Percentiles rank a stretch among this genome's conserved stretches.
phyloP scores from a whole-genome alignment of 2,888 invertebrate species.

The Ophioninae sp. region DNA sequence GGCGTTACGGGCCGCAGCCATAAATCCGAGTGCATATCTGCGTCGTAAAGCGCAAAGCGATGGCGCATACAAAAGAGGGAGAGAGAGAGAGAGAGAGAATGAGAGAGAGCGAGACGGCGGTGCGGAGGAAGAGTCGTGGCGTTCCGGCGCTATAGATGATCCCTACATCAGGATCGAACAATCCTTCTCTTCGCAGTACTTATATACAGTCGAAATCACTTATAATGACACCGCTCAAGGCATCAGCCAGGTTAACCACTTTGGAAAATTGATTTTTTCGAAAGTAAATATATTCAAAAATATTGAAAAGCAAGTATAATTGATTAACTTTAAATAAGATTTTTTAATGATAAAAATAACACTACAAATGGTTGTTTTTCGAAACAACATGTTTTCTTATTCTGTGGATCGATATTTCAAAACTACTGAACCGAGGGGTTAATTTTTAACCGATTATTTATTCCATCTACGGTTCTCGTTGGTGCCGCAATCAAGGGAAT shows the following conservation, averaged over 20 bases:
- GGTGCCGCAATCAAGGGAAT: too few relatives aligned
- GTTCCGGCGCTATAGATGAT: conserved; percentile 34
- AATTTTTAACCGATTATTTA: too few relatives aligned
- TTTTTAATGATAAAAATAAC: too few relatives aligned
- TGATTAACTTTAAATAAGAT: too few relatives aligned
- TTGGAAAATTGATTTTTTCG: not conserved
- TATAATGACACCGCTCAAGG: not conserved
- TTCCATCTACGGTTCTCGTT: too few relatives aligned
- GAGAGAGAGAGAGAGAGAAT: conserved; percentile 16
- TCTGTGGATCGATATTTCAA: too few relatives aligned
- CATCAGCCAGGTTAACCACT: not conserved
- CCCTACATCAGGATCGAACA: conserved; percentile 43
- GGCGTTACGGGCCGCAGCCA: conserved; percentile 66
- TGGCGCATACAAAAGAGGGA: conserved; percentile 48
- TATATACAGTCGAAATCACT: not conserved
- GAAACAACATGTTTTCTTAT: too few relatives aligned
- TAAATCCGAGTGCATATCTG: conserved; percentile 68
- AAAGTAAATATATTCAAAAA: too few relatives aligned
- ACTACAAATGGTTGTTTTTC: too few relatives aligned
- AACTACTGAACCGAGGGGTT: too few relatives aligned
- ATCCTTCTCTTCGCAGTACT: conserved; percentile 12
- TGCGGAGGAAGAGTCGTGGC: conserved; percentile 29
- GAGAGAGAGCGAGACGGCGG: conserved; percentile 9
- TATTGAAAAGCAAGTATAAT: too few relatives aligned
- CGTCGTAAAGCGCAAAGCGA: conserved; percentile 67